A percentile compares a stretch with the other conserved stretches of the same genome.
These are phyloP conservation scores for Chroicocephalus ridibundus DNA, from an alignment of 2,113 vertebrate species.

Conservation along the genomic window DNA sequence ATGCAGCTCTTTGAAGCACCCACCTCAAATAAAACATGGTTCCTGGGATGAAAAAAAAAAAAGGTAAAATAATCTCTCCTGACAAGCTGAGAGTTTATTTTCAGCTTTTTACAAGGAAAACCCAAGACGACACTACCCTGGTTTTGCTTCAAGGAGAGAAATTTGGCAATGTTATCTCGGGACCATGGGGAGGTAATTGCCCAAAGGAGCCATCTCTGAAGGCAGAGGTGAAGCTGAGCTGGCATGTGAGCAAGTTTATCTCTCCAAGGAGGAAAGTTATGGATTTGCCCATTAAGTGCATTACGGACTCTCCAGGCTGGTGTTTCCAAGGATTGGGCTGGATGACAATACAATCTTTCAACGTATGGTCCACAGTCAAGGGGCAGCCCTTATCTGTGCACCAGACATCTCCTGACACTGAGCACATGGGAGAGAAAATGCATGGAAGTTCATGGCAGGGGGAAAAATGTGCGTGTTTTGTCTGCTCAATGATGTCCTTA, in stretches of 20 bases:
- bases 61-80: neutral
- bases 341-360: neutral
- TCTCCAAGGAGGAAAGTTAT: neutral
- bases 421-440: neutral
- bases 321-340: neutral
- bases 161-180: neutral
- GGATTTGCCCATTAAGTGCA: neutral
- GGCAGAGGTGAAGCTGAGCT: neutral
- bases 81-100: neutral
- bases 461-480: neutral
- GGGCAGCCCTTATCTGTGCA: neutral
- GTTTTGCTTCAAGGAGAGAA: neutral
- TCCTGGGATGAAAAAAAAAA: neutral
- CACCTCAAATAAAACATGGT: neutral
- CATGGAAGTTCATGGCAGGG: neutral
- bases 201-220: neutral
- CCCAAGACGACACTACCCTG: neutral
- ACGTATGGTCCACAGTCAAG: neutral
- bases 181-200: neutral
- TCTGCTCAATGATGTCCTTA: neutral
- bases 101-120: neutral
- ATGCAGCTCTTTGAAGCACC: neutral
- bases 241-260: neutral
- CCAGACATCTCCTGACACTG: neutral
- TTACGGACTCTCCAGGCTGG: neutral